These are phyloP conservation scores for Antheraea assamensis DNA, from an alignment of 2,888 invertebrate species.

Conservation along the genomic window DNA sequence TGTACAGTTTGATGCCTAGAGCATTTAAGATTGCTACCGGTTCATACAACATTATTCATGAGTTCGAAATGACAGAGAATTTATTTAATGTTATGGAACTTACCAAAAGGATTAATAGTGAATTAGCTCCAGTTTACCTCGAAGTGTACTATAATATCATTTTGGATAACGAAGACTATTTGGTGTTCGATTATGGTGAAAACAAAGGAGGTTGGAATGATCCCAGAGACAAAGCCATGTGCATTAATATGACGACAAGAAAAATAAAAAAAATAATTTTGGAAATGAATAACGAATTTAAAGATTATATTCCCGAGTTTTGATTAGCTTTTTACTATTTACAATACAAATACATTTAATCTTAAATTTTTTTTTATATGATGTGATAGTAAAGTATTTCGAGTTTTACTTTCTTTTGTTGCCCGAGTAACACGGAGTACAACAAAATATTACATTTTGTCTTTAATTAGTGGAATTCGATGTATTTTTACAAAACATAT, in stretches of 20 bases:
- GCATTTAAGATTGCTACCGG: slow-evolving; percentile 41
- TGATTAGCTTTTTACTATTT: not conserved
- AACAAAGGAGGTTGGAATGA: slow-evolving; percentile 58
- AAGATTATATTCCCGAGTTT: slow-evolving; percentile 25
- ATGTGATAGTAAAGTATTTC: not conserved
- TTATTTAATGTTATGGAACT: slow-evolving; percentile 37
- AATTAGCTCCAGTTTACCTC: slow-evolving; percentile 47
- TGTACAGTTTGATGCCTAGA: slow-evolving; percentile 49
- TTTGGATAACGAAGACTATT: slow-evolving; percentile 44
- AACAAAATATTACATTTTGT: too few relatives aligned
- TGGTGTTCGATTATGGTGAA: slow-evolving; percentile 46
- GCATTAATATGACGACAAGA: slow-evolving; percentile 48
- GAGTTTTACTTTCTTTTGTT: too few relatives aligned
- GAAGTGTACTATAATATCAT: slow-evolving; percentile 50
- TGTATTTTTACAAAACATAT: too few relatives aligned
- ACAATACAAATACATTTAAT: not conserved
- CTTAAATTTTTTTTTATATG: not conserved
- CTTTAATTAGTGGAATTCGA: too few relatives aligned
- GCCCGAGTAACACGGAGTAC: too few relatives aligned
- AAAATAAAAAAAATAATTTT: slow-evolving; percentile 51
- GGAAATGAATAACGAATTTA: slow-evolving; percentile 45
- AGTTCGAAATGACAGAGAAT: slow-evolving; percentile 36
- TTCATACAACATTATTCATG: slow-evolving; percentile 29
- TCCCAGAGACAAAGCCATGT: slow-evolving; percentile 51
- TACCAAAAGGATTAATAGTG: slow-evolving; percentile 30